A percentile compares a stretch with the other conserved stretches of the same genome.
Evolutionary conservation across 2,113 vertebrate genomes (phyloP).

Genomic region (Rhombomys opimus): DNA sequence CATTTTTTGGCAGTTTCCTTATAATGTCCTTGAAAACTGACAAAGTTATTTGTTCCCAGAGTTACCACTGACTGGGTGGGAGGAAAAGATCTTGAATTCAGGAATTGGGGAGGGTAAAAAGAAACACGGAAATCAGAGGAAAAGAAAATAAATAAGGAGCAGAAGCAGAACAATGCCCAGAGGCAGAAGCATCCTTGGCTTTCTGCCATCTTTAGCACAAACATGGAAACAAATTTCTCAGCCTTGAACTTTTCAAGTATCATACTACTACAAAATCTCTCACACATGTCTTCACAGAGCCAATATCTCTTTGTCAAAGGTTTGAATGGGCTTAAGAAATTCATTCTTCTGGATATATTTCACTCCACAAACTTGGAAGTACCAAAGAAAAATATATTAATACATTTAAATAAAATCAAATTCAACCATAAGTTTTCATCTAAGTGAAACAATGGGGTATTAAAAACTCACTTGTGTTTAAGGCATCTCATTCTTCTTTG

Average conservation of each 20-base stretch:
- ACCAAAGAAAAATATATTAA: background rate
- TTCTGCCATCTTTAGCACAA: background rate
- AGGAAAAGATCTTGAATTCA: background rate
- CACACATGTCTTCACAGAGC: background rate
- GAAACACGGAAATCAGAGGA: background rate
- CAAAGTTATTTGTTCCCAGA: background rate
- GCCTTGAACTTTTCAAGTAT: background rate
- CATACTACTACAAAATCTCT: background rate
- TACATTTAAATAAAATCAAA: constrained; percentile 28
- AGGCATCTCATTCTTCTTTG: background rate
- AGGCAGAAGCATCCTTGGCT: background rate
- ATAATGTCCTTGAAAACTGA: background rate
- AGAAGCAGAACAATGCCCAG: background rate
- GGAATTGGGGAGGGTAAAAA: background rate
- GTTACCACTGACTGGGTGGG: background rate
- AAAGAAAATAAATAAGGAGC: background rate
- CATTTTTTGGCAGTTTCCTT: background rate
- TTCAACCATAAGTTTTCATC: background rate
- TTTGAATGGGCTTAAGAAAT: background rate
- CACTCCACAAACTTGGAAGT: background rate
- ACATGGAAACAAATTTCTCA: background rate
- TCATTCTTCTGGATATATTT: background rate
- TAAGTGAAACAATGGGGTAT: background rate
- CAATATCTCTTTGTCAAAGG: background rate
- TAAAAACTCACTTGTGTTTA: background rate